These are phyloP conservation scores for Aphaenogaster rudis DNA, from an alignment of 1,140 invertebrate species.

Conservation along the genomic window DNA sequence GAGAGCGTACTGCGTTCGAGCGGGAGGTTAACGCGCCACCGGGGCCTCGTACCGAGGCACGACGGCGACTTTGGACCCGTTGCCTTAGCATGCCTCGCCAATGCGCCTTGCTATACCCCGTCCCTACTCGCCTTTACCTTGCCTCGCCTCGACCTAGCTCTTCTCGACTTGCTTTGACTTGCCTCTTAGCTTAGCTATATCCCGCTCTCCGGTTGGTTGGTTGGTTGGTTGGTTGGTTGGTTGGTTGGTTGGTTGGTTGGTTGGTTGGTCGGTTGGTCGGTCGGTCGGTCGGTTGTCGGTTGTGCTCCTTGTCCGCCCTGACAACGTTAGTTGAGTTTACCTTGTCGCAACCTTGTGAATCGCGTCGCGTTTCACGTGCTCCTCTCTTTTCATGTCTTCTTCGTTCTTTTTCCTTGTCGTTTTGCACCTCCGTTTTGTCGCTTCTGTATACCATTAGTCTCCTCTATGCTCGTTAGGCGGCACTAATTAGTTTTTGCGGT, in stretches of 20 bases:
- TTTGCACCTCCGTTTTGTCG: constrained; percentile 47
- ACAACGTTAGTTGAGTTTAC: constrained; percentile 67
- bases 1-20: constrained; percentile 82
- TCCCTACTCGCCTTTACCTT: constrained; percentile 71
- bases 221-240: constrained; percentile 2
- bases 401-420: constrained; percentile 7
- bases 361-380: constrained; percentile 40
- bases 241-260: not conserved
- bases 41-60: constrained; percentile 66
- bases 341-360: constrained; percentile 70
- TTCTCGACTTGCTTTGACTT: constrained; percentile 65
- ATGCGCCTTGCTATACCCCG: constrained; percentile 74
- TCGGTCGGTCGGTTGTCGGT: constrained; percentile 36
- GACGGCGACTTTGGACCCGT: constrained; percentile 78
- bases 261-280: constrained; percentile 6
- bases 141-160: constrained; percentile 72
- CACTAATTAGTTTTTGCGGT: constrained; percentile 2
- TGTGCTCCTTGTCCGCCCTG: constrained; percentile 36
- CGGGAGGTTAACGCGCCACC: constrained; percentile 82
- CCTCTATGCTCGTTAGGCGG: not conserved
- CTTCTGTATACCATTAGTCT: constrained; percentile 32
- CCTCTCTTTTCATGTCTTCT: constrained; percentile 57
- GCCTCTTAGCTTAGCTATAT: constrained; percentile 64
- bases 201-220: constrained; percentile 43
- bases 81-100: constrained; percentile 77